These are phyloP conservation scores for Orcinus orca DNA, from an alignment of 2,113 vertebrate genomes.

Conservation along the genomic window DNA sequence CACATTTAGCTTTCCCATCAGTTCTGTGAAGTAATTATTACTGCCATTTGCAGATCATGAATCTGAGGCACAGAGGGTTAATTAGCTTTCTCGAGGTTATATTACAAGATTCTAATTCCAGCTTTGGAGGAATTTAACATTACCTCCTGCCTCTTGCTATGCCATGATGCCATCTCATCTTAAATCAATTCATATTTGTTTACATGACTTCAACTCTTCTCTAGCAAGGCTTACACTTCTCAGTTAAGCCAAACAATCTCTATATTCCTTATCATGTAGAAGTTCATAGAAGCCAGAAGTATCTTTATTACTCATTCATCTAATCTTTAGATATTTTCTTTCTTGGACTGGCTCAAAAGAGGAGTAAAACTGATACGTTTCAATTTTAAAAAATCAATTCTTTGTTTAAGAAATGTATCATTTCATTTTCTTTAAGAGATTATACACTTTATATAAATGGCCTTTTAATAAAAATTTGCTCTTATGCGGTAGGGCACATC, in stretches of 20 bases:
- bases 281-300: background rate
- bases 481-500: background rate
- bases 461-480: background rate
- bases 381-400: background rate
- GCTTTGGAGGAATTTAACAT: background rate
- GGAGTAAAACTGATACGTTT: background rate
- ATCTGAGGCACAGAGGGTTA: background rate
- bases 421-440: background rate
- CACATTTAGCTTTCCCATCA: background rate
- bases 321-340: background rate
- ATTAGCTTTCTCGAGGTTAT: background rate
- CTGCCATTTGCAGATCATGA: background rate
- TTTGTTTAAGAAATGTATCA: background rate
- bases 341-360: background rate
- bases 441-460: background rate
- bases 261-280: background rate
- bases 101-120: background rate
- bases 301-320: background rate
- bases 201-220: background rate
- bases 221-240: background rate
- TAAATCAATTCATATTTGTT: background rate
- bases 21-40: background rate
- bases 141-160: background rate
- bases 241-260: background rate
- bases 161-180: background rate